A percentile compares a stretch with the other conserved stretches of the same genome.
phyloP scores from a whole-genome alignment of 2,797 vertebrate species.

The Gymnocypris eckloni region DNA sequence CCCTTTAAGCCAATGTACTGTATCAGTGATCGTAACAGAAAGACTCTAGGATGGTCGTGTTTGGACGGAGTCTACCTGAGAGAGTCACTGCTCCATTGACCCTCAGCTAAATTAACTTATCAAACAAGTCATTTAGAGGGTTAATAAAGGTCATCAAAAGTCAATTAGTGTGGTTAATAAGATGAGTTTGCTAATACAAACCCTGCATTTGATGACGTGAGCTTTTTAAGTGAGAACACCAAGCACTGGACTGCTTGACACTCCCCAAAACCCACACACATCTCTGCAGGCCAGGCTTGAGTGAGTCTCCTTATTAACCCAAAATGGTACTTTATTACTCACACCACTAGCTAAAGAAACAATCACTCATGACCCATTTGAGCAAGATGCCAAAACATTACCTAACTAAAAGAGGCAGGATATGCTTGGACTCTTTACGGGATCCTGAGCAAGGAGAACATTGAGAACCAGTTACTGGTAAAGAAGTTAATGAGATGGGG shows the following conservation, averaged over 20 bases:
- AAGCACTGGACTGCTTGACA: conserved; percentile 61
- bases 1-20: background rate
- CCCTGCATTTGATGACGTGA: conserved; percentile 76
- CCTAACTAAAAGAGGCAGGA: conserved; percentile 60
- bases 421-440: conserved; percentile 58
- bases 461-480: conserved; percentile 9
- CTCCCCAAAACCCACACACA: conserved; percentile 64
- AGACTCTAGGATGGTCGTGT: background rate
- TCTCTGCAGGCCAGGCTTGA: conserved; percentile 42
- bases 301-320: conserved; percentile 65
- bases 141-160: conserved; percentile 66
- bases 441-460: conserved; percentile 34
- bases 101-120: conserved; percentile 74
- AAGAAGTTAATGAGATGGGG: conserved; percentile 34
- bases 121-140: conserved; percentile 71
- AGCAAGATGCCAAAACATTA: conserved; percentile 71
- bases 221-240: conserved; percentile 56
- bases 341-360: conserved; percentile 74
- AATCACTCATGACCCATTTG: conserved; percentile 72
- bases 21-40: background rate
- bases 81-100: conserved; percentile 73
- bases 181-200: conserved; percentile 76
- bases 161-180: conserved; percentile 31
- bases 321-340: conserved; percentile 52
- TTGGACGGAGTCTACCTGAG: background rate